Evolutionary conservation across 2,113 vertebrate species (phyloP), one percentile per base, ranked within the genome.

Genomic region (Oryzias woworae): DNA sequence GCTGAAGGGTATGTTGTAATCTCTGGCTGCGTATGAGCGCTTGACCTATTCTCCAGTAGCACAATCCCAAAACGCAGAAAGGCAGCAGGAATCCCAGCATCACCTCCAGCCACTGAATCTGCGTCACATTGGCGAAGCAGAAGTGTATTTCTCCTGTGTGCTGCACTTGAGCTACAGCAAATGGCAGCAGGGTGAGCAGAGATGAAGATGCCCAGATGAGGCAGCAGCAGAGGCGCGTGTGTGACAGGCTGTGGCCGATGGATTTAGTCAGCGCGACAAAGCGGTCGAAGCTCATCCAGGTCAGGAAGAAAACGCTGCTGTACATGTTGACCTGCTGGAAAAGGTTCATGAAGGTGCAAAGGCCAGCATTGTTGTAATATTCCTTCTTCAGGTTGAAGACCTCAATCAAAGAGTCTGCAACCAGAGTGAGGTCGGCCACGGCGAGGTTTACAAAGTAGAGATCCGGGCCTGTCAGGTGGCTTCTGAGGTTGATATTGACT

Each of bases 321-420:
- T 98, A 97, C 95, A 97, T 95, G 92, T 96, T 96, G 78, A 93
- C 90, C 88, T 98, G 94, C 80, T 97, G 93, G 87, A 97, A 96
- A 48, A 98, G 87, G 0, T 94, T 93, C 95, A 98, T 96, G 76
- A 95, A 97, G 61, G 95, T 95, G 67, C 96, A 98, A 14, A 97
- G 93, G 49, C 89, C 90, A 0, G 94, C 88, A 13, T 92, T 92
- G 71, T 96, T 93, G 0, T 96, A 96, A 73, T 97, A 98, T 46
- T 92, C 93, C 70, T 92, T 89, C 0, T 92, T 93, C 18, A 96
- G 92, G 77, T 97, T 98, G 73, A 97, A 97, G 53, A 98, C 95
- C 83, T 97, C 95, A 0, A 98, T 95, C 53, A 96, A 87, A 1
- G 95, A 98, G 82, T 97, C 95, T 0, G 92, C 94, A 51, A 98